Base-by-base conservation (phyloP, 2,888 invertebrate species). In the Panopea generosa region DNA sequence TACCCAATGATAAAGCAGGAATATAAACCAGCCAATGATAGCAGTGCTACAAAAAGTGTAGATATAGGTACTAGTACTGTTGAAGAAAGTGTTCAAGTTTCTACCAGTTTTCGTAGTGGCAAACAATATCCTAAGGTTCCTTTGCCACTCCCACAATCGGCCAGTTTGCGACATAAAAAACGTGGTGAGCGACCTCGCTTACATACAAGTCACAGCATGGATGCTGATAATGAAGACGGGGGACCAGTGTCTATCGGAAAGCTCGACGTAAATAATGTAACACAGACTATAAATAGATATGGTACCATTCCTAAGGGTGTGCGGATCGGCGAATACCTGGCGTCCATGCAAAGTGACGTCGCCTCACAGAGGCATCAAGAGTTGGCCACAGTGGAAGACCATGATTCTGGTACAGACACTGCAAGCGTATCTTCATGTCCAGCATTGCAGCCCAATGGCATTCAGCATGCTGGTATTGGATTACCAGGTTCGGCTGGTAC, bases 241-340 rank as follows among this genome's bases (percentile, higher is more conserved):
- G 45, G 45, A 20, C 6, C 33, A 33, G 67, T 84, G 18, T 87
- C 83, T 87, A 96, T 98, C 78, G 98, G 97, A 63, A 97, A 98
- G 24, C 94, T 98, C 85, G 98, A 98, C 93, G 97, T 98, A 83
- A 97, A 97, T 93, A 98, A 98, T 93, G 98, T 98, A 61, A 96
- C 97, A 90, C 95, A 97, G 84, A 98, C 98, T 53, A 92, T 93
- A 56, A 98, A 97, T 93, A 95, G 98, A 27, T 99, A 98, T 92
- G 99, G 99, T 20, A 99, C 99, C 11, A 94, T 99, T 89, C 99
- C 99, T 0, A 99, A 99, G 93, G 98, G 97, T 56, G 98, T 98
- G 11, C 95, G 99, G 83, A 99, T 99, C 87, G 98, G 98, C 33
- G 99, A 98, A 6, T 99, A 97, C 93, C 94, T 99, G 65, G 98